Evolutionary conservation across 2,797 vertebrate genomes (phyloP).

Genomic region (Enteromius radiatus): DNA sequence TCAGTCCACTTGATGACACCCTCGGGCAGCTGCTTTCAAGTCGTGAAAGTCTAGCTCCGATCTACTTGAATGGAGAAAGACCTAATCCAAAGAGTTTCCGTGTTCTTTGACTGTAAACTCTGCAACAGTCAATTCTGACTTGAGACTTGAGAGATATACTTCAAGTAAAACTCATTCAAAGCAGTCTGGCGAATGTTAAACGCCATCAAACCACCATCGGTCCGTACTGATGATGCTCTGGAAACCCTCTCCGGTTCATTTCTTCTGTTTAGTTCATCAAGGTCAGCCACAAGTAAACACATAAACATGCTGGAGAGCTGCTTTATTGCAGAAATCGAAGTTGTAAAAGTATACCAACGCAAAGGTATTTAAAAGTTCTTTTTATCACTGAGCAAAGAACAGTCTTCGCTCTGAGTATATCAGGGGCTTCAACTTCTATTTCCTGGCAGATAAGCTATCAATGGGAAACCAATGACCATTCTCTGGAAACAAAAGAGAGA

Average conservation of each 20-base stretch:
- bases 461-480: constrained; percentile 66
- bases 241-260: not conserved
- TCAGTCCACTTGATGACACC: not conserved
- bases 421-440: constrained; percentile 62
- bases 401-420: not conserved
- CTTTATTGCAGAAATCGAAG: not conserved
- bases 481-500: constrained; percentile 34
- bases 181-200: not conserved
- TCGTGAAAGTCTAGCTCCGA: not conserved
- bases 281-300: not conserved
- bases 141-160: constrained; percentile 18
- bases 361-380: not conserved
- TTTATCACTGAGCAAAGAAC: not conserved
- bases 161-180: not conserved
- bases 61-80: not conserved
- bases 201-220: not conserved
- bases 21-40: not conserved
- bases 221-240: not conserved
- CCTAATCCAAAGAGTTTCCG: not conserved
- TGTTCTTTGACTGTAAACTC: not conserved
- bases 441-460: constrained; percentile 67
- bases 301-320: not conserved
- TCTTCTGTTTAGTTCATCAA: not conserved
- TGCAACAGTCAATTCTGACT: not conserved
- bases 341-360: not conserved